A percentile compares a stretch with the other conserved stretches of the same genome.
Conservation (phyloP, 64 coral and sea anemone genomes). For the Stylophora pistillata region DNA sequence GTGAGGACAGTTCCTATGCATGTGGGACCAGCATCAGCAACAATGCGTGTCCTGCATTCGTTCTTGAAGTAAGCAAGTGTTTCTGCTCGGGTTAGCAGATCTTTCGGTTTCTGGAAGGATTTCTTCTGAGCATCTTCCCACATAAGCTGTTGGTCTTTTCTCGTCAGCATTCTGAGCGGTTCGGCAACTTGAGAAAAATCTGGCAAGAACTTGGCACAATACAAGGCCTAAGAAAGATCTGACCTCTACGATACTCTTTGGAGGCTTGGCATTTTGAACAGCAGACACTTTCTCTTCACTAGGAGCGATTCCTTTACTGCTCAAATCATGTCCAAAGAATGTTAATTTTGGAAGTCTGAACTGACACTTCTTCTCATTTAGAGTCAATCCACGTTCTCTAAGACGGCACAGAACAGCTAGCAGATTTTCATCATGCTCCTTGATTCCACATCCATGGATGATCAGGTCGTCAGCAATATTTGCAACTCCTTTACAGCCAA, state of each 20-base stretch:
- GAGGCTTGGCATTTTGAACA: background rate
- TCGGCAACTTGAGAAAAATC: no score
- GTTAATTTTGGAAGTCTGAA: constrained; percentile 16
- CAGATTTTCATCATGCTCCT: constrained; percentile 2
- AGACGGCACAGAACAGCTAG: background rate
- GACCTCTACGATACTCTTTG: background rate
- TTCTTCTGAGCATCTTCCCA: background rate
- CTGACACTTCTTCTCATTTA: constrained; percentile 18
- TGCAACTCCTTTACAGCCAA: constrained; percentile 9
- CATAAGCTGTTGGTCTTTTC: no score
- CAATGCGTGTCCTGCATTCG: constrained; percentile 44
- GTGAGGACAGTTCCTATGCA: constrained; percentile 29
- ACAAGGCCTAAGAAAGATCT: constrained; percentile 22
- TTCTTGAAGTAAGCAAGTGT: constrained; percentile 48
- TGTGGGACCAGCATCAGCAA: constrained; percentile 34
- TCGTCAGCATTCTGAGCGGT: no score
- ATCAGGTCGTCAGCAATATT: constrained; percentile 16
- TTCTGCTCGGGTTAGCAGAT: constrained; percentile 19
- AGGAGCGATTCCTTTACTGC: background rate
- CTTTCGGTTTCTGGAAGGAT: constrained; percentile 23
- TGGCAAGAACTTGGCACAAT: no score
- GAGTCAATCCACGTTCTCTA: background rate
- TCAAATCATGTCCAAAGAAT: constrained; percentile 31
- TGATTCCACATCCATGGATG: constrained; percentile 14
- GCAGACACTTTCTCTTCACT: constrained; percentile 15